phyloP scores from a whole-genome alignment of 2,113 vertebrate genomes.

The Crotophaga sulcirostris region DNA sequence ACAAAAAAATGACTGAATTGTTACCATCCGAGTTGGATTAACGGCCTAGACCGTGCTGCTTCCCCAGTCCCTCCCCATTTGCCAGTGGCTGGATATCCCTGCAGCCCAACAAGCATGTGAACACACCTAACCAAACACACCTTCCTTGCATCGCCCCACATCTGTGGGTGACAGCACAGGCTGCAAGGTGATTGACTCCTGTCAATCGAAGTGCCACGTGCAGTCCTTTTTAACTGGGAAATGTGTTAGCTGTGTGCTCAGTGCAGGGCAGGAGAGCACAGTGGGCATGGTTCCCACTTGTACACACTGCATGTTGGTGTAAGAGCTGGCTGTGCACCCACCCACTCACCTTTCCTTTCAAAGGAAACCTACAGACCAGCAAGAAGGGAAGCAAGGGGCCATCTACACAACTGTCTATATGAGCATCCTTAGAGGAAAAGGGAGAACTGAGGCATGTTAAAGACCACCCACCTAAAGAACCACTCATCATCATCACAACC shows the following conservation, averaged over 20 bases:
- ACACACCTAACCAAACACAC: not conserved
- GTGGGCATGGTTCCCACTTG: not conserved
- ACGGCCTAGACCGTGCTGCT: accelerated
- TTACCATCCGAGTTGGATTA: not conserved
- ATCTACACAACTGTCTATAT: accelerated
- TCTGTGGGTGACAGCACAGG: not conserved
- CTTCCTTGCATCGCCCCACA: accelerated
- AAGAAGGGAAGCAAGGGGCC: not conserved
- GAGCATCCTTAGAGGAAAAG: not conserved
- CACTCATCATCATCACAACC: not conserved
- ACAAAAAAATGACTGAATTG: not conserved
- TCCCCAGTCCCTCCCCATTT: not conserved
- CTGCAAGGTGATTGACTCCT: not conserved
- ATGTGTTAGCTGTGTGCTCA: not conserved
- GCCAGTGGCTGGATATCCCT: not conserved
- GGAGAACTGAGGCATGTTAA: not conserved
- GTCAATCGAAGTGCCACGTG: not conserved
- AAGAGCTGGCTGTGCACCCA: not conserved
- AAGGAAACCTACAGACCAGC: not conserved
- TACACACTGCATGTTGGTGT: not conserved
- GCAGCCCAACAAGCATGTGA: accelerated
- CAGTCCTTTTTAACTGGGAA: not conserved
- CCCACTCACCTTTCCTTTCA: not conserved
- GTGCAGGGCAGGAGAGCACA: accelerated
- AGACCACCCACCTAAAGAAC: not conserved